Conservation (phyloP, 2,113 vertebrate species). For the Phylloscopus trochilus region DNA sequence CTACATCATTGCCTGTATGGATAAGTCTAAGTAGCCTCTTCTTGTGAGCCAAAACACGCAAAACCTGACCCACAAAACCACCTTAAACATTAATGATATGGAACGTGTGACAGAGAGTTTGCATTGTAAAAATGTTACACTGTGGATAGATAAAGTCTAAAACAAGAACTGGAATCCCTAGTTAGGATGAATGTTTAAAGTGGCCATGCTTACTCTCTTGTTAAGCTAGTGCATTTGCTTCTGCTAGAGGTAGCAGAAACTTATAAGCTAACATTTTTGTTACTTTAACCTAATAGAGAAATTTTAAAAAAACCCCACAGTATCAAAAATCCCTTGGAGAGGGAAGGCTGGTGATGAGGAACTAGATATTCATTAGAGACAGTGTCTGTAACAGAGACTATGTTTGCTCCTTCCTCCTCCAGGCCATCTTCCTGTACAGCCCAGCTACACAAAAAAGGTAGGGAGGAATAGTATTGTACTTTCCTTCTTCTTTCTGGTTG, state of each 20-base stretch:
- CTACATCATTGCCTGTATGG: background rate
- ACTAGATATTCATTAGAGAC: background rate
- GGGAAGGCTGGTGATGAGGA: background rate
- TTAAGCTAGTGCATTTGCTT: slow-evolving; percentile 38
- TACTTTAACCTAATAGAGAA: background rate
- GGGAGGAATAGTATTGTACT: background rate
- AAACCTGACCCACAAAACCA: background rate
- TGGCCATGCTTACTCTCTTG: slow-evolving; percentile 13
- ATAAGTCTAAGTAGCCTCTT: background rate
- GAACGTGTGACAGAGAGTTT: background rate
- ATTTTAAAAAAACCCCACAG: rapidly evolving
- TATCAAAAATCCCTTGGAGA: background rate
- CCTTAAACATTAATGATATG: slow-evolving; percentile 3
- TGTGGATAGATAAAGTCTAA: background rate
- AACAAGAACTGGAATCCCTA: slow-evolving; percentile 22
- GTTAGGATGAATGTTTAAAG: background rate
- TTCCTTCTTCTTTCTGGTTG: background rate
- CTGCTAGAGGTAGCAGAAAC: slow-evolving; percentile 51
- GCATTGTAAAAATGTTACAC: background rate
- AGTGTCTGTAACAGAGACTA: background rate
- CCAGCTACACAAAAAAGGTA: background rate
- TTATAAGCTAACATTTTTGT: background rate
- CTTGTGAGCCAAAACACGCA: background rate
- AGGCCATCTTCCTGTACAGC: background rate
- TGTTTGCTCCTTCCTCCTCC: background rate